Evolutionary conservation across 2,888 invertebrate genomes (phyloP), one percentile per base, ranked within the genome.

Genomic region (Melinaea marsaeus): DNA sequence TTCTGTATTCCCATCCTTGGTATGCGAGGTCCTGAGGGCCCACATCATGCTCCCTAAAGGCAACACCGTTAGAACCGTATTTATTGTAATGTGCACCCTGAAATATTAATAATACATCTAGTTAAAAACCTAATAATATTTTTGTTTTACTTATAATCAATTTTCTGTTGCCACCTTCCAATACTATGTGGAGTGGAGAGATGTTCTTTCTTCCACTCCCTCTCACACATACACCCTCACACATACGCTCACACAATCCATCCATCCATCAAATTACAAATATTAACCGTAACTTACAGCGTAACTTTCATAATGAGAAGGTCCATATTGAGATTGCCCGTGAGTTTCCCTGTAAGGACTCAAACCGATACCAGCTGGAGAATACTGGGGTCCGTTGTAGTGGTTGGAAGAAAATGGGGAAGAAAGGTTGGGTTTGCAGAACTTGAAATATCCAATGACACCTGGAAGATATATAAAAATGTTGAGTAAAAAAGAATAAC

Each of bases 381-480:
- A 93, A 77, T 95, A 95, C 73, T 95, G 94, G 0, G 95, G 94
- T 0, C 93, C 92, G 0, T 91, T 90, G 75, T 86, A 90, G 69
- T 90, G 90, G 58, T 69, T 82, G 1, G 81, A 77, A 0, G 90
- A 85, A 74, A 90, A 90, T 0, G 92, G 92, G 1, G 93, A 93
- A 3, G 92, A 92, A 11, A 93, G 78, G 72, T 93, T 91, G 0
- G 95, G 95, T 73, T 95, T 95, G 90, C 95, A 96, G 73, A 96
- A 91, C 79, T 96, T 96, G 83, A 96, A 95, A 89, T 95, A 96
- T 42, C 95, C 96, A 75, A 96, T 96, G 0, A 96, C 86, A 69
- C 96, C 95, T 92, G 80, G 13, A 80, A 77, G 63, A 46, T 46
- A 6, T 34, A 48, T 13, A 48, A 11, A 11, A 48, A 22, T 13